Conservation (phyloP, 23 tunicate species). For the Halocynthia roretzi region DNA sequence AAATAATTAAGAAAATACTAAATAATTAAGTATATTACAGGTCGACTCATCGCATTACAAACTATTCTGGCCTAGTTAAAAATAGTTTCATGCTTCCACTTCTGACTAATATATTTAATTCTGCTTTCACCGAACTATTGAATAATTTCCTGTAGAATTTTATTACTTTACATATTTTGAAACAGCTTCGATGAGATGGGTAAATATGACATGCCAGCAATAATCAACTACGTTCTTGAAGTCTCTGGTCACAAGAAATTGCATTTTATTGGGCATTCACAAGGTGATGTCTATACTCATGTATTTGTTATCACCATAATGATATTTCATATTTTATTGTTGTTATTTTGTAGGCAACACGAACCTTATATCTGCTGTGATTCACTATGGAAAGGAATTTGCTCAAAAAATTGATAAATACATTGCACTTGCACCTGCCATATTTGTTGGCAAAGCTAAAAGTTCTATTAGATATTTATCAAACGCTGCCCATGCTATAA, state of each 20-base stretch:
- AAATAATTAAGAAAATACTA: too few relatives aligned
- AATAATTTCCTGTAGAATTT: not conserved
- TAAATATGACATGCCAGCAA: constrained; percentile 80
- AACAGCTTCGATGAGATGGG: constrained; percentile 90
- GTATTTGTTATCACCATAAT: not conserved
- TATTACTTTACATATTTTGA: not conserved
- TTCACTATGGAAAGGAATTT: constrained; percentile 22
- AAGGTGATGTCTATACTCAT: constrained; percentile 7
- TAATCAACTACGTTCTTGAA: constrained; percentile 55
- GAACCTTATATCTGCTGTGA: constrained; percentile 40
- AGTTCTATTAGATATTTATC: not conserved
- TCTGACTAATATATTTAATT: too few relatives aligned
- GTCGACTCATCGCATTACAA: too few relatives aligned
- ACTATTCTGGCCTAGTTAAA: too few relatives aligned
- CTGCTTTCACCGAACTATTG: too few relatives aligned
- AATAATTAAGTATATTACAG: too few relatives aligned
- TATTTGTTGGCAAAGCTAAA: constrained; percentile 6
- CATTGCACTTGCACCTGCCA: constrained; percentile 83
- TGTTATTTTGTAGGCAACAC: constrained; percentile 31
- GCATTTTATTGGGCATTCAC: constrained; percentile 79
- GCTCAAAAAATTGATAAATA: constrained; percentile 41
- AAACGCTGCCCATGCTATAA: not conserved
- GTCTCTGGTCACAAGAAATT: constrained; percentile 40
- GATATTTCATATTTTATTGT: not conserved
- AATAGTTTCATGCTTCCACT: too few relatives aligned